Conservation (phyloP, 1,140 invertebrate genomes). For the Archivesica marissinica region DNA sequence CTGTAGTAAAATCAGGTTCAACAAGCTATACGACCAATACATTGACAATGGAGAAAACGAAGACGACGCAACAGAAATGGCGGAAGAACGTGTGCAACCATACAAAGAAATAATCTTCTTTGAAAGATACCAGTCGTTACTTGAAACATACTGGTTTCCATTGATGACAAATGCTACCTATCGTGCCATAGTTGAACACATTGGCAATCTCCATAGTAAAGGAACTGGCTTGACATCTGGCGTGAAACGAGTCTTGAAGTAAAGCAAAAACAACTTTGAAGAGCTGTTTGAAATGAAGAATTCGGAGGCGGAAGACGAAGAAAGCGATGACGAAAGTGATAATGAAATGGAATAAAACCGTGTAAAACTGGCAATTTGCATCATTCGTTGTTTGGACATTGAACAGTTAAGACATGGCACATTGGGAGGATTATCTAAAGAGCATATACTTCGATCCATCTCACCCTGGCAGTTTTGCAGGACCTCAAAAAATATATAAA, state of each 20-base stretch:
- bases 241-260: constrained; percentile 3
- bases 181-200: constrained; percentile 11
- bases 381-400: not conserved
- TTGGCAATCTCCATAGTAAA: constrained; percentile 1
- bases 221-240: not conserved
- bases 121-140: constrained; percentile 4
- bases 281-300: constrained; percentile 24
- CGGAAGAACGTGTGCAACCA: constrained; percentile 3
- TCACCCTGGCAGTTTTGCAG: not conserved
- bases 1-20: not conserved
- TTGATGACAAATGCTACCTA: constrained; percentile 13
- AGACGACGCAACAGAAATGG: constrained; percentile 18
- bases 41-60: constrained; percentile 36
- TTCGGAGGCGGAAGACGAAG: not conserved
- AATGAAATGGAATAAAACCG: not conserved
- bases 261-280: constrained; percentile 13
- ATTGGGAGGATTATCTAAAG: constrained; percentile 41
- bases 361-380: not conserved
- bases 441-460: constrained; percentile 14
- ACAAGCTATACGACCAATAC: constrained; percentile 33
- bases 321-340: not conserved
- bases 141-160: constrained; percentile 49
- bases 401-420: constrained; percentile 24
- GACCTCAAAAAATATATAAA: constrained; percentile 32
- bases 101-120: constrained; percentile 39